phyloP scores from a whole-genome alignment of 2,797 vertebrate genomes.

The Potorous gilbertii region DNA sequence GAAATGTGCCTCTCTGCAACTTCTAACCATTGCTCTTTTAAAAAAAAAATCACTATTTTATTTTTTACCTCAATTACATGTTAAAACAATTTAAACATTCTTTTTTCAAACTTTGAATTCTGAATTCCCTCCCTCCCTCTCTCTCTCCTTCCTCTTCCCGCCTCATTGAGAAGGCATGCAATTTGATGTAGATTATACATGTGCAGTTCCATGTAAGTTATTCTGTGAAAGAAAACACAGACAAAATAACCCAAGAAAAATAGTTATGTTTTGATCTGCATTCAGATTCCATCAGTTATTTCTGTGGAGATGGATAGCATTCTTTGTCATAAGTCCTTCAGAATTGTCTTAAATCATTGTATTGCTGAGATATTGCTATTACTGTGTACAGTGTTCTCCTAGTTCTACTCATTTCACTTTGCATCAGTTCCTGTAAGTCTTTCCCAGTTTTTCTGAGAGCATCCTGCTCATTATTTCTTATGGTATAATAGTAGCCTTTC shows the following conservation, averaged over 20 bases:
- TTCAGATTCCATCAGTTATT: background rate
- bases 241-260: background rate
- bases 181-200: background rate
- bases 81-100: background rate
- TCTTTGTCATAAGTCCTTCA: background rate
- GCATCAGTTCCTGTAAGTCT: background rate
- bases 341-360: background rate
- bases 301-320: background rate
- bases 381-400: background rate
- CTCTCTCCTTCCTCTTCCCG: background rate
- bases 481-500: background rate
- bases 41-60: background rate
- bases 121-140: background rate
- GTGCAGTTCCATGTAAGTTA: background rate
- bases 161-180: background rate
- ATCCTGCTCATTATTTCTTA: background rate
- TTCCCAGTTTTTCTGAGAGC: background rate
- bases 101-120: background rate
- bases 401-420: background rate
- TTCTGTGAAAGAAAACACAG: background rate
- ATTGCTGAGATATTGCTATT: background rate
- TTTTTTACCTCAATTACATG: background rate
- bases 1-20: background rate
- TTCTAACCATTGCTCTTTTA: background rate
- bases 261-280: background rate